Conservation (phyloP, 1,140 invertebrate genomes). For the Drosophila parvula region DNA sequence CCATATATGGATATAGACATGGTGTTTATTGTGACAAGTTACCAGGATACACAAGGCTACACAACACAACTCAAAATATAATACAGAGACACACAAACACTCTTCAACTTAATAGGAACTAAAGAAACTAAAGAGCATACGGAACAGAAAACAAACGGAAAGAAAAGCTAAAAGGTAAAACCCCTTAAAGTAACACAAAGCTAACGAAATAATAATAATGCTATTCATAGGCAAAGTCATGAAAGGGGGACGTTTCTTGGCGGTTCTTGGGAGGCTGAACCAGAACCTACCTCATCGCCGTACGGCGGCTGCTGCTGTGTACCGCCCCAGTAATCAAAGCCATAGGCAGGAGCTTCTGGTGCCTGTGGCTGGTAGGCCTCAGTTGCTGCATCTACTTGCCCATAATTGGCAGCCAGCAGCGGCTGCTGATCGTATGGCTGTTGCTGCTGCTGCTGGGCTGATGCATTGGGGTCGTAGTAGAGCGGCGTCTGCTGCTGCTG, state of each 20-base stretch:
- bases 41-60: slow-evolving; percentile 11
- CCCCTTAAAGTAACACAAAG: background rate
- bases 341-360: slow-evolving; percentile 9
- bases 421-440: slow-evolving; percentile 41
- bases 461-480: slow-evolving; percentile 68
- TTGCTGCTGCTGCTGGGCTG: slow-evolving; percentile 38
- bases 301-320: slow-evolving; percentile 66
- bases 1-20: slow-evolving; percentile 33
- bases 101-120: slow-evolving; percentile 3
- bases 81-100: slow-evolving; percentile 6
- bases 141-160: background rate
- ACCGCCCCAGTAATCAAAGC: slow-evolving; percentile 65
- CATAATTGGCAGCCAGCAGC: slow-evolving; percentile 13
- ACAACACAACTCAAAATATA: slow-evolving; percentile 17
- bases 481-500: slow-evolving; percentile 21
- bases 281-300: slow-evolving; percentile 65
- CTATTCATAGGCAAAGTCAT: background rate
- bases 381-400: slow-evolving; percentile 21
- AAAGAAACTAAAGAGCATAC: background rate
- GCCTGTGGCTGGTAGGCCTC: slow-evolving; percentile 26
- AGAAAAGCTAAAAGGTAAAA: background rate
- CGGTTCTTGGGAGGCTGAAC: background rate
- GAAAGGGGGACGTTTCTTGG: background rate
- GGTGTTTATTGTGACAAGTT: slow-evolving; percentile 41
- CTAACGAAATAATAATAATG: slow-evolving; percentile 11